Percentiles rank a stretch among this genome's conserved stretches.
Evolutionary conservation across 2,888 invertebrate species (phyloP).

Genomic region (Plusia festucae): DNA sequence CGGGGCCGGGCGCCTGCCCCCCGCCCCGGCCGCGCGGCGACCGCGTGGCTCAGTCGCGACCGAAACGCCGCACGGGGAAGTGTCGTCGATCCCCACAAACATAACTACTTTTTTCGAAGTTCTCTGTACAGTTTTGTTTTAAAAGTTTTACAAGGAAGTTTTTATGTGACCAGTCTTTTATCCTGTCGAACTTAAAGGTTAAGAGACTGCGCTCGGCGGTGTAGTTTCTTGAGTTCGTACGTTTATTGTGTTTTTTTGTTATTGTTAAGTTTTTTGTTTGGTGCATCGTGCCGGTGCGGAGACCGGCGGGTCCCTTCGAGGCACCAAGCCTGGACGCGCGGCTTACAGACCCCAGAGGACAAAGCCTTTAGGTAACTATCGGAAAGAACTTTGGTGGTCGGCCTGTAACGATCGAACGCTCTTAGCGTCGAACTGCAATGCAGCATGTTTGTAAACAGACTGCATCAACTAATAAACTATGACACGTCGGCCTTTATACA

Average conservation of each 20-base stretch:
- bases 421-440: conserved; percentile 64
- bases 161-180: conserved; percentile 81
- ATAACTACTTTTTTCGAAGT: conserved; percentile 88
- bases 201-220: conserved; percentile 79
- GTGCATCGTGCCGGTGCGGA: conserved; percentile 88
- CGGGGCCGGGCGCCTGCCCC: conserved; percentile 72
- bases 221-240: conserved; percentile 84
- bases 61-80: conserved; percentile 85
- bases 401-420: conserved; percentile 57
- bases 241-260: conserved; percentile 88
- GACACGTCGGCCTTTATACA: conserved; percentile 56
- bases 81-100: conserved; percentile 82
- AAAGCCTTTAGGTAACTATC: conserved; percentile 88
- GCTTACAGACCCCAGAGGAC: conserved; percentile 80
- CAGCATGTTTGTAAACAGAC: conserved; percentile 73
- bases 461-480: conserved; percentile 60
- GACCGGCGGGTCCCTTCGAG: conserved; percentile 83
- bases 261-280: conserved; percentile 89
- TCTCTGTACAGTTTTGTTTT: conserved; percentile 85
- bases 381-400: conserved; percentile 61
- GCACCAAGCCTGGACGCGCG: conserved; percentile 84
- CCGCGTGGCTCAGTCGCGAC: conserved; percentile 88
- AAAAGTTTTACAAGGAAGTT: conserved; percentile 86
- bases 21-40: conserved; percentile 72
- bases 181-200: conserved; percentile 78